Percentiles rank a stretch among this genome's conserved stretches.
phyloP scores from a whole-genome alignment of 2,888 invertebrate species.

The Ectemnius lituratus region DNA sequence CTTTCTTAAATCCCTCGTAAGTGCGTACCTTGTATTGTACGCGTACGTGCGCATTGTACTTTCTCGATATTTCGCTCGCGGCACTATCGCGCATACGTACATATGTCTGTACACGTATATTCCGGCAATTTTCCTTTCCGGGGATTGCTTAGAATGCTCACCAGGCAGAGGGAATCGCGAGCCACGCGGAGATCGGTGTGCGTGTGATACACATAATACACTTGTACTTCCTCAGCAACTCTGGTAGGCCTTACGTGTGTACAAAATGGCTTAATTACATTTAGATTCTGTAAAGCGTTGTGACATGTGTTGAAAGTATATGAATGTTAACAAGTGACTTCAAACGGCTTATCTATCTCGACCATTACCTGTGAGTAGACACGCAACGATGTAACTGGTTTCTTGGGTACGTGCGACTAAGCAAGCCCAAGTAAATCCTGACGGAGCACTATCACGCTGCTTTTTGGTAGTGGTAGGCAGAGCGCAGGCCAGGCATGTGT shows the following conservation, averaged over 20 bases:
- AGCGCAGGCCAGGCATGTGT: conserved; percentile 41
- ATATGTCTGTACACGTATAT: too few relatives aligned
- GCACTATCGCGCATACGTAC: too few relatives aligned
- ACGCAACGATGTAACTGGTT: conserved; percentile 46
- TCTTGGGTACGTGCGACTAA: conserved; percentile 41
- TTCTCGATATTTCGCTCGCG: too few relatives aligned
- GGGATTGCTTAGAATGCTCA: background rate
- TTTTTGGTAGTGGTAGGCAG: conserved; percentile 8
- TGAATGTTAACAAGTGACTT: conserved; percentile 49
- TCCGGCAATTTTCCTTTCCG: background rate
- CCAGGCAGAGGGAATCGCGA: conserved; percentile 31
- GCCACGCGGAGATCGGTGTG: conserved; percentile 26
- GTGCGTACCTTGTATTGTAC: too few relatives aligned
- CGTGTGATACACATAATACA: conserved; percentile 10
- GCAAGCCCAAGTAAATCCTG: conserved; percentile 18
- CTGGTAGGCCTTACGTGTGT: conserved; percentile 38
- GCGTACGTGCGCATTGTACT: too few relatives aligned
- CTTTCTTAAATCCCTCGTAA: too few relatives aligned
- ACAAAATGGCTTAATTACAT: conserved; percentile 48
- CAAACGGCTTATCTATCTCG: conserved; percentile 42
- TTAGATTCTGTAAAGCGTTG: conserved; percentile 60
- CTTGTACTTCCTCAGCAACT: conserved; percentile 30
- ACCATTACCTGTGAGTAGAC: conserved; percentile 46
- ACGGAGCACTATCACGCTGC: conserved; percentile 20
- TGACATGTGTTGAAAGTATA: conserved; percentile 48